Evolutionary conservation across 1,140 invertebrate genomes (phyloP), one percentile per base, ranked within the genome.

Genomic region (Pseudoatta argentina): DNA sequence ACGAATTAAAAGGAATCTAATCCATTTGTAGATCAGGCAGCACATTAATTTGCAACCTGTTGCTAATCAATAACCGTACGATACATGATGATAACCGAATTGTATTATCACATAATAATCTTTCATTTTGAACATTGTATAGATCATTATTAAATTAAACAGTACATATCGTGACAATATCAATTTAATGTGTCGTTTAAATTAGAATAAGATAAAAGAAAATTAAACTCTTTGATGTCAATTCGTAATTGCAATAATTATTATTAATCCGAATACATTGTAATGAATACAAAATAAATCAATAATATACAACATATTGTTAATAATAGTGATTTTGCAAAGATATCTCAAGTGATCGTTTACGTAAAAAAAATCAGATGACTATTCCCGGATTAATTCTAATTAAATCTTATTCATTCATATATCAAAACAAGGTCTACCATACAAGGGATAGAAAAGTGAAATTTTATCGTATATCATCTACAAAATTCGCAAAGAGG

Each of bases 31-130:
- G 30, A 64, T 69, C 51, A 14, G 30, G 16, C 8, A 48, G 34
- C 34, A 27, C 59, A 21, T 44, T 81, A 72, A 72, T 18, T 34
- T 12, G 30, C 78, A 81, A 81, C 48, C 66, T 81, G 77, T 81
- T 71, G 77, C 48, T 57, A 44, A 81, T 79, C 63, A 12, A 34
- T 51, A 77, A 76, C 1, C 7, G 3, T 27, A 4, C 14, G 53
- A 21, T 57, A 21, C 21, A 21, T n/a, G 55, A 57, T n/a, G n/a
- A 21, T 16, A 39, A 27, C 14, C 14, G 55, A 39, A 16, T 14
- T n/a, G 27, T 53, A 79, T 53, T 78, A 53, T 10, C 64, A 16
- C 16, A 4, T 18, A 67, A 24, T 55, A 8, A 67, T 18, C 27
- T n/a, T 69, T 79, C 44, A 44, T 71, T 48, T 55, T 27, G n/a